Evolutionary conservation across 2,797 vertebrate genomes (phyloP), one percentile per base, ranked within the genome.

Genomic region (Pagetopsis macropterus): DNA sequence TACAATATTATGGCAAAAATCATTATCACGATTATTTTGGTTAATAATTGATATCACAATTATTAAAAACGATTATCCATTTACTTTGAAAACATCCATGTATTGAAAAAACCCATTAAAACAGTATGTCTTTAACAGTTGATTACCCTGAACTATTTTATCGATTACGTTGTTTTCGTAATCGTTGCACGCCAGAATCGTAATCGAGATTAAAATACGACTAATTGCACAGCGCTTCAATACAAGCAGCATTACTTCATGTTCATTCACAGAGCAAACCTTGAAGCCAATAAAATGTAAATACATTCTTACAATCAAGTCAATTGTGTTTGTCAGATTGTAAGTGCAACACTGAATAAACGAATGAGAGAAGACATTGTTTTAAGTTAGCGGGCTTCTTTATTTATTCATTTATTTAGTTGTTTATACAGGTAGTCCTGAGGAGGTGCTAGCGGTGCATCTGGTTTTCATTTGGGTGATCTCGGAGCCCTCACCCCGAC

Each of bases 391-490:
- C 45, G 44, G 15, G 17, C 33, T 72, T 61, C 19, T 81, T 79
- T 65, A 65, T 72, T 40, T 73, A 56, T 59, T 70, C 12, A 45
- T 71, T 81, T 70, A 54, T 69, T 76, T 68, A 51, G 46, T 79
- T 79, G 75, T 79, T 81, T 78, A 77, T 81, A 82, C 73, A 75
- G 82, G 78, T 51, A 52, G 69, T 72, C 81, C 56, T 65, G 33
- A 70, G 79, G 88, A 88, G 81, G 84, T 86, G 84, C 74, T 70
- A 78, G 75, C 40, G 31, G 71, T 78, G 67, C 91, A 91, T 93
- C 89, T 94, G 92, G 76, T 88, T 88, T 80, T 90, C 88, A 86
- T 94, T 92, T 86, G 72, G 77, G 76, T 82, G 84, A 90, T 90
- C 85, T 86, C 58, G 17, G 78, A 87, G 74, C 77, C 87, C 79